Conservation (phyloP, 2,113 vertebrate species). For the Hirundichthys speculiger region DNA sequence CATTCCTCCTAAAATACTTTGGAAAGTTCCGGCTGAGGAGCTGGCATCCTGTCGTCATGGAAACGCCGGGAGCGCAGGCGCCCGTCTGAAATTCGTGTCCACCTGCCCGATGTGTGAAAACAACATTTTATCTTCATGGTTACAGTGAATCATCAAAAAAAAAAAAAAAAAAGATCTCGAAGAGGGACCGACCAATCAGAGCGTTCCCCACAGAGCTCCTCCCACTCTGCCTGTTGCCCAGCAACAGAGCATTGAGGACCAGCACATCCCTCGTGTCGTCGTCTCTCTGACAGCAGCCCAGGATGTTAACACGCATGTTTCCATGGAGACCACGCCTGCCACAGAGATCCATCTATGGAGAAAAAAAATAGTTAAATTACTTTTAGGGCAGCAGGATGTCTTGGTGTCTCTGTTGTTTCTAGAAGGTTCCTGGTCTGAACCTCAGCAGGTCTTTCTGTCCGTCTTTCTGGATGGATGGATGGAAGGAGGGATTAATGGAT, state of each 20-base stretch:
- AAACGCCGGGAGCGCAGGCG: conserved; percentile 38
- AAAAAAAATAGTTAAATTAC: too few relatives aligned
- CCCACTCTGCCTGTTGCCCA: conserved; percentile 84
- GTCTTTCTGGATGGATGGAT: too few relatives aligned
- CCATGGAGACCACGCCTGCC: neutral
- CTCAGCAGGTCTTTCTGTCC: too few relatives aligned
- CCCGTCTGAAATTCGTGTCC: conserved; percentile 81
- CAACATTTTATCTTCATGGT: too few relatives aligned
- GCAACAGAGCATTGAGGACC: conserved; percentile 81
- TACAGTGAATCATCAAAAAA: neutral
- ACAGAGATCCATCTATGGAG: conserved; percentile 3
- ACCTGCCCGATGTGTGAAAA: conserved; percentile 16
- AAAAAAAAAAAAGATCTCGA: neutral
- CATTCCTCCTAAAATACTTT: conserved; percentile 64
- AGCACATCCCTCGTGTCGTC: conserved; percentile 42
- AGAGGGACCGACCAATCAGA: conserved; percentile 77
- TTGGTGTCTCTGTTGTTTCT: too few relatives aligned
- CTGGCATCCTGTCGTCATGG: conserved; percentile 67
- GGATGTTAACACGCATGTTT: neutral
- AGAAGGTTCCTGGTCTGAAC: too few relatives aligned
- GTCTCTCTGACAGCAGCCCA: conserved; percentile 2
- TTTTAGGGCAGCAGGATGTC: too few relatives aligned
- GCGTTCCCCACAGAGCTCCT: conserved; percentile 87
- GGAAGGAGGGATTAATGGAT: too few relatives aligned
- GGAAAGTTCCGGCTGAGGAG: conserved; percentile 67